phyloP scores from a whole-genome alignment of 2,797 vertebrate genomes.

The Siniperca undulata region DNA sequence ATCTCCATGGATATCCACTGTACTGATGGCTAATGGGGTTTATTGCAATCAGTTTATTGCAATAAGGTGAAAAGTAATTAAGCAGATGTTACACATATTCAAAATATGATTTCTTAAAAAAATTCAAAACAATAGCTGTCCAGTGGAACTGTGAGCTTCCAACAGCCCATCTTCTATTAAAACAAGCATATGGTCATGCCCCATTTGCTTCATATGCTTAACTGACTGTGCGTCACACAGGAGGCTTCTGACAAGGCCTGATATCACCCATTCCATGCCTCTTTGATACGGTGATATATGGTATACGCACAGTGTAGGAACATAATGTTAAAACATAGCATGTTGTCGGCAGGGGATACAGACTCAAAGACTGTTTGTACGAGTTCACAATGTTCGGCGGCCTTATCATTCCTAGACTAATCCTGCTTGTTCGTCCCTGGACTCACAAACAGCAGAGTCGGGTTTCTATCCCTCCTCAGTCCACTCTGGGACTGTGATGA shows the following conservation, averaged over 20 bases:
- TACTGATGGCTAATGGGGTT: not conserved
- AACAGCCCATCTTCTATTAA: conserved; percentile 34
- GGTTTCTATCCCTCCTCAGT: conserved; percentile 72
- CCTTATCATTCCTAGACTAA: conserved; percentile 83
- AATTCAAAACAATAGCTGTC: conserved; percentile 37
- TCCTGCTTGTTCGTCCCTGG: conserved; percentile 77
- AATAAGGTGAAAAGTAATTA: conserved; percentile 41
- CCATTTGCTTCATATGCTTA: conserved; percentile 33
- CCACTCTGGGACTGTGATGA: conserved; percentile 70
- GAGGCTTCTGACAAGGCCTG: conserved; percentile 31
- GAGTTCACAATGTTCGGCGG: conserved; percentile 75
- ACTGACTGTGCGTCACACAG: conserved; percentile 23
- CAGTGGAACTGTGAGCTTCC: conserved; percentile 13
- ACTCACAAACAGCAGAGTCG: conserved; percentile 78
- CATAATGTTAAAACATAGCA: conserved; percentile 82
- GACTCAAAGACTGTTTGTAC: conserved; percentile 72
- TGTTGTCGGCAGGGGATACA: conserved; percentile 71
- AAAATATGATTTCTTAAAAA: conserved; percentile 43
- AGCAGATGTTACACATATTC: conserved; percentile 53
- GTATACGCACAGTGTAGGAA: conserved; percentile 36
- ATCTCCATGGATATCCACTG: not conserved
- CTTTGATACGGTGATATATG: conserved; percentile 80
- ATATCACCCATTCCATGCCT: conserved; percentile 59
- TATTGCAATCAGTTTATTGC: conserved; percentile 23
- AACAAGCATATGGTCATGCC: conserved; percentile 33